A percentile compares a stretch with the other conserved stretches of the same genome.
phyloP scores from a whole-genome alignment of 2,888 invertebrate genomes.

The Tinea pellionella region DNA sequence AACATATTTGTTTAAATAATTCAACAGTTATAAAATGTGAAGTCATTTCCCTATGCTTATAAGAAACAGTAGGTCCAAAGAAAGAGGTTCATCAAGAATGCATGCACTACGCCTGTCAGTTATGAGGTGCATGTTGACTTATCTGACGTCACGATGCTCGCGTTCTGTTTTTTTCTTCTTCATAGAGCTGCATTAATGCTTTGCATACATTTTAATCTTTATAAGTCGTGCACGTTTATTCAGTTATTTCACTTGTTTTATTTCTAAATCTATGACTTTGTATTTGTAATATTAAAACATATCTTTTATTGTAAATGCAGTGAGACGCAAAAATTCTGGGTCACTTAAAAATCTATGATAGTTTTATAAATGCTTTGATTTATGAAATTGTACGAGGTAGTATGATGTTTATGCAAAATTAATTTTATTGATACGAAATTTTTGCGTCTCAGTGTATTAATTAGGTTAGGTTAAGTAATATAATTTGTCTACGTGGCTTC shows the following conservation, averaged over 20 bases:
- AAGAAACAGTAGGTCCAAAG: slow-evolving; percentile 9
- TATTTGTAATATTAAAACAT: neutral
- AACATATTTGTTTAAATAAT: neutral
- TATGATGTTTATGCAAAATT: no score
- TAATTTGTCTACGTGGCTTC: neutral
- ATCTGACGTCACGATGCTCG: slow-evolving; percentile 15
- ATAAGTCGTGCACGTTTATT: slow-evolving; percentile 5
- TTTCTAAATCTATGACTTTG: neutral
- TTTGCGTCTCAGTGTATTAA: neutral
- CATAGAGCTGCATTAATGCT: neutral
- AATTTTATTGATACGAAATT: no score
- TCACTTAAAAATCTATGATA: no score
- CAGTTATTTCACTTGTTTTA: neutral
- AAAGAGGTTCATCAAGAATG: slow-evolving; percentile 49
- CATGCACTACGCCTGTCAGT: slow-evolving; percentile 44
- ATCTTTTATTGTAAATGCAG: no score
- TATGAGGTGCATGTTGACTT: slow-evolving; percentile 56
- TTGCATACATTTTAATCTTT: slow-evolving; percentile 13
- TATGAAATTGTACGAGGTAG: no score
- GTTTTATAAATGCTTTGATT: no score
- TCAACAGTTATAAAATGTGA: neutral
- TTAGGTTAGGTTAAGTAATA: neutral
- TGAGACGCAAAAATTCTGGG: no score
- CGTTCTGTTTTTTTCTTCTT: slow-evolving; percentile 2
- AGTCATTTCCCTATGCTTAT: neutral